Evolutionary conservation across 2,888 invertebrate species (phyloP).

Genomic region (Torymus auratus): DNA sequence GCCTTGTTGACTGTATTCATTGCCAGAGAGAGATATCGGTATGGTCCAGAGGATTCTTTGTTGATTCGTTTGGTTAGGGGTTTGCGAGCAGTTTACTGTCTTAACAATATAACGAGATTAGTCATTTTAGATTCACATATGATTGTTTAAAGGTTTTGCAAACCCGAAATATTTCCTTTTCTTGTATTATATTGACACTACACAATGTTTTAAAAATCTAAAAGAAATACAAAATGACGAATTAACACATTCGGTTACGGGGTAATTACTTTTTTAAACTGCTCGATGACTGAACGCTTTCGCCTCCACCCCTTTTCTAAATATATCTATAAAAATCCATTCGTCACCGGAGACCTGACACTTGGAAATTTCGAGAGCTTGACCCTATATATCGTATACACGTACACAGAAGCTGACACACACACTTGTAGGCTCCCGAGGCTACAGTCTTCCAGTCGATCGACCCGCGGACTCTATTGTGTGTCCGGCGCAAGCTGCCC

Average conservation of each 20-base stretch:
- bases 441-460: conserved; percentile 46
- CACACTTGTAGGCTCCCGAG: background rate
- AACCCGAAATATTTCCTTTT: no score
- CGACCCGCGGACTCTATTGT: conserved; percentile 57
- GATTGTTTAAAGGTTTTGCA: no score
- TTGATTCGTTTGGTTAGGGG: conserved; percentile 17
- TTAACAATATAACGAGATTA: background rate
- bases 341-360: conserved; percentile 37
- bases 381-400: conserved; percentile 4
- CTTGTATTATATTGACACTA: no score
- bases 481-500: conserved; percentile 59
- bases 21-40: background rate
- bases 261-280: no score
- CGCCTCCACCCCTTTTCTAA: conserved; percentile 18
- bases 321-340: conserved; percentile 38
- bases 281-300: no score
- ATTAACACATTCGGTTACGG: no score
- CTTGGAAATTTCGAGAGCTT: background rate
- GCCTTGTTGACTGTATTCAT: conserved; percentile 24
- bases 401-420: no score
- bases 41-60: conserved; percentile 5
- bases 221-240: no score
- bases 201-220: no score
- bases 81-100: background rate
- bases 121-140: no score